Evolutionary conservation across 2,888 invertebrate species (phyloP).

Genomic region (Lacanobia oleracea): DNA sequence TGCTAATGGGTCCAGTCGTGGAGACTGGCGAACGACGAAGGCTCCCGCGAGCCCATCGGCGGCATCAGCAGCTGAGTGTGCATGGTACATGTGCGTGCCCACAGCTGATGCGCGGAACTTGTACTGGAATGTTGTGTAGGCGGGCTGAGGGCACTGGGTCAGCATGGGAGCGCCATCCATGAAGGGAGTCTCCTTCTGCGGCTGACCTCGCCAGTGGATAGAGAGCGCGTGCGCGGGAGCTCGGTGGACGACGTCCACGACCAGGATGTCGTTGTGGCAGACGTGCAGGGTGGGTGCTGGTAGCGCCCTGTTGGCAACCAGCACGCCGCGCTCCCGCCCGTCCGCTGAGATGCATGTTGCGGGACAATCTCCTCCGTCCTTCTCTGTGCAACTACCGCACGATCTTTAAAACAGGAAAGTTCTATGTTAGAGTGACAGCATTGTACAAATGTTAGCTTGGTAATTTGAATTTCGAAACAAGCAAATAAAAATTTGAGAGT

Average conservation of each 20-base stretch:
- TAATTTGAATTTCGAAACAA: conserved; percentile 33
- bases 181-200: conserved; percentile 92
- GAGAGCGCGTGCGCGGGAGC: conserved; percentile 93
- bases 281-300: conserved; percentile 92
- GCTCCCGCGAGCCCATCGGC: conserved; percentile 93
- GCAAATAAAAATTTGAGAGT: conserved; percentile 2
- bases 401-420: conserved; percentile 82
- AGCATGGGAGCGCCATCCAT: conserved; percentile 95
- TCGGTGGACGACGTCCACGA: conserved; percentile 94
- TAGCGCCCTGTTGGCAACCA: conserved; percentile 92
- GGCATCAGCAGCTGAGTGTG: conserved; percentile 93
- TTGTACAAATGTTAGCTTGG: neutral
- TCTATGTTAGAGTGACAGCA: conserved; percentile 12
- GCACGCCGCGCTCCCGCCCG: conserved; percentile 91
- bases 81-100: conserved; percentile 94
- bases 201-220: conserved; percentile 96
- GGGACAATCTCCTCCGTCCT: conserved; percentile 90
- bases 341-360: conserved; percentile 92
- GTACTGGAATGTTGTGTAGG: conserved; percentile 94
- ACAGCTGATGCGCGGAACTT: conserved; percentile 93
- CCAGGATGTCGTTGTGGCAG: conserved; percentile 94
- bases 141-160: conserved; percentile 94
- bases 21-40: conserved; percentile 92
- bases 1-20: conserved; percentile 90
- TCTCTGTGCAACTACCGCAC: conserved; percentile 92